Evolutionary conservation across 2,797 vertebrate species (phyloP).

Genomic region (Oreochromis grahami): DNA sequence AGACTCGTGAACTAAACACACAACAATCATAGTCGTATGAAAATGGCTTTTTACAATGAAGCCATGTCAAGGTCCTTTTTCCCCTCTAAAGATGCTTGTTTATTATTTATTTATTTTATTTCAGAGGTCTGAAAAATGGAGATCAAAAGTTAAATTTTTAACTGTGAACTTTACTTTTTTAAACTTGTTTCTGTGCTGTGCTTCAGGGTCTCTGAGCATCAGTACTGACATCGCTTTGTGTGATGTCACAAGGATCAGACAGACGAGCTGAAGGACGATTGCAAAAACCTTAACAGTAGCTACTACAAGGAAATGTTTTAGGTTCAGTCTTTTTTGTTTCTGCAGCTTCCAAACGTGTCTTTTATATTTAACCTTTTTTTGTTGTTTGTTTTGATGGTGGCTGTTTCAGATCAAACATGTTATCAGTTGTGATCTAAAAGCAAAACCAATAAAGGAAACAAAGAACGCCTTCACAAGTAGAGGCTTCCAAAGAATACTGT

Average conservation of each 20-base stretch:
- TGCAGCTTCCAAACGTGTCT: background rate
- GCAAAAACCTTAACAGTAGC: background rate
- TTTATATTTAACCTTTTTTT: background rate
- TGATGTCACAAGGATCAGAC: background rate
- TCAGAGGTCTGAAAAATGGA: background rate
- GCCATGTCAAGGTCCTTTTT: background rate
- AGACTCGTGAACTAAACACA: accelerated
- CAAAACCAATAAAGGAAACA: background rate
- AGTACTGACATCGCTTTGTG: background rate
- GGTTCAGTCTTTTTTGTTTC: background rate
- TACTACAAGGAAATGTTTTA: background rate
- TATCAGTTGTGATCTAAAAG: background rate
- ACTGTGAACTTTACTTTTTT: background rate
- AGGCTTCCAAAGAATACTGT: background rate
- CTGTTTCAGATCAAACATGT: background rate
- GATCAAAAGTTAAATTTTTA: background rate
- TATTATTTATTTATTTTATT: background rate
- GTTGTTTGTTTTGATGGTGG: background rate
- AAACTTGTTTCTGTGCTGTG: background rate
- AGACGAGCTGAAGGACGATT: background rate
- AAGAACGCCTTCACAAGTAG: background rate
- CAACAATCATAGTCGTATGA: background rate
- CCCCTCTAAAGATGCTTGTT: background rate
- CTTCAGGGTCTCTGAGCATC: background rate
- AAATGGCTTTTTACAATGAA: background rate